These are phyloP conservation scores for Takifugu flavidus DNA, from an alignment of 2,113 vertebrate genomes.

Conservation along the genomic window DNA sequence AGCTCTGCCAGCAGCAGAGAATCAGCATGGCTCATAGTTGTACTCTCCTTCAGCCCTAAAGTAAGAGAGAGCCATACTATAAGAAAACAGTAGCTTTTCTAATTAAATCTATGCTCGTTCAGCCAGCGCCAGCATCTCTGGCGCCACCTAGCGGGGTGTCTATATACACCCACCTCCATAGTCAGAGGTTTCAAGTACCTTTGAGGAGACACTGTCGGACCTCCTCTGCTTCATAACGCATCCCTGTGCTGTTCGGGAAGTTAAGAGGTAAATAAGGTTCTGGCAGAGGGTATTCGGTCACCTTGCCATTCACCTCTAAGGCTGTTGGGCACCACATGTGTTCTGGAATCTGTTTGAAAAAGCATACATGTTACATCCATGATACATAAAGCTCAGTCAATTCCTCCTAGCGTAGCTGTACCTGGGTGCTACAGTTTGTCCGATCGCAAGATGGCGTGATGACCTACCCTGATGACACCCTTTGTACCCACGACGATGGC, in stretches of 20 bases:
- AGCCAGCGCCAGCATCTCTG: neutral
- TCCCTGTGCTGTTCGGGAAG: slow-evolving; percentile 71
- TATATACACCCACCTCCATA: neutral
- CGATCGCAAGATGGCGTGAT: no score
- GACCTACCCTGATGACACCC: slow-evolving; percentile 75
- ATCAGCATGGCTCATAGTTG: slow-evolving; percentile 76
- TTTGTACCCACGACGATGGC: slow-evolving; percentile 75
- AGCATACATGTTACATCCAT: neutral
- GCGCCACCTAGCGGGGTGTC: slow-evolving; percentile 37
- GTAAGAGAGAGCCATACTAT: neutral
- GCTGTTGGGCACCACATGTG: slow-evolving; percentile 79
- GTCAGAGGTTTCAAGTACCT: slow-evolving; percentile 59
- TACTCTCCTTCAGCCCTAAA: slow-evolving; percentile 83
- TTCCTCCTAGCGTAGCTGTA: neutral
- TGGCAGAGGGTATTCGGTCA: slow-evolving; percentile 73
- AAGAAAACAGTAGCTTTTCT: no score
- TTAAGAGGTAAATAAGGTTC: slow-evolving; percentile 69
- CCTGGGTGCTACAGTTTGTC: no score
- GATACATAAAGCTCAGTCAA: neutral
- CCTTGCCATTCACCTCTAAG: slow-evolving; percentile 71
- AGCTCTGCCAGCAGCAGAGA: slow-evolving; percentile 78
- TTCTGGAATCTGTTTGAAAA: slow-evolving; percentile 68
- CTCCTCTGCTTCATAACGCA: slow-evolving; percentile 83
- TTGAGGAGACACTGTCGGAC: slow-evolving; percentile 81
- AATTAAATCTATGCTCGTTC: no score